Evolutionary conservation across 2,888 invertebrate genomes (phyloP), one percentile per base, ranked within the genome.

Genomic region (Andrena flavipes): DNA sequence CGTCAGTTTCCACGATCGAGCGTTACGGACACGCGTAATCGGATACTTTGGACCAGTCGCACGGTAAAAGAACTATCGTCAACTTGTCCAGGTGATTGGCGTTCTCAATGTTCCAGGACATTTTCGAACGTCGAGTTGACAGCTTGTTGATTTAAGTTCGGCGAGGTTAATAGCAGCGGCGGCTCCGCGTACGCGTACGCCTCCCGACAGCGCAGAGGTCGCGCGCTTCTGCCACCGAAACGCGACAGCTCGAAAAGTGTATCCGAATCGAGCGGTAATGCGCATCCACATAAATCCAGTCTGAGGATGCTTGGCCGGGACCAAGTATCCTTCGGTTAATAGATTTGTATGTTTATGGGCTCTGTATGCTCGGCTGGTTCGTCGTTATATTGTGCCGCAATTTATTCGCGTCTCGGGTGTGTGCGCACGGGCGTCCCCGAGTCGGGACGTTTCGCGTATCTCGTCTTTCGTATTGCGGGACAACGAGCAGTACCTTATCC

Each of bases 331-430:
- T 13, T 42, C 42, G 62, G 76, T 23, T 78, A 77, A 77, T 73
- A 80, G 78, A 80, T 77, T 78, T 64, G 63, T 80, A 78, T 59
- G 80, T 78, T 78, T 78, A 73, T 78, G 64, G 64, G 23, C 56
- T n/a, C 2, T 23, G 33, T 20, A 51, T 13, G 49, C 56, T 67
- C 23, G 26, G 65, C 30, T 26, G 62, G 35, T 49, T 49, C 56
- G 48, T 48, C 77, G 75, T 75, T 79, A 26, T 60, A 62, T n/a
- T 26, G 23, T n/a, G 67, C 42, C 30, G 33, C 54, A 54, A 67
- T 76, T 60, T 80, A 67, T 71, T 33, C 59, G 54, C 48, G 62
- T 26, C 30, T 3, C 16, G 26, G 16, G 64, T 16, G 49, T 42
- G 54, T 29, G 42, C 20, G 63, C 23, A 51, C 20, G 73, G 71